phyloP scores from a whole-genome alignment of 1,140 invertebrate genomes.

The Cydia amplana region DNA sequence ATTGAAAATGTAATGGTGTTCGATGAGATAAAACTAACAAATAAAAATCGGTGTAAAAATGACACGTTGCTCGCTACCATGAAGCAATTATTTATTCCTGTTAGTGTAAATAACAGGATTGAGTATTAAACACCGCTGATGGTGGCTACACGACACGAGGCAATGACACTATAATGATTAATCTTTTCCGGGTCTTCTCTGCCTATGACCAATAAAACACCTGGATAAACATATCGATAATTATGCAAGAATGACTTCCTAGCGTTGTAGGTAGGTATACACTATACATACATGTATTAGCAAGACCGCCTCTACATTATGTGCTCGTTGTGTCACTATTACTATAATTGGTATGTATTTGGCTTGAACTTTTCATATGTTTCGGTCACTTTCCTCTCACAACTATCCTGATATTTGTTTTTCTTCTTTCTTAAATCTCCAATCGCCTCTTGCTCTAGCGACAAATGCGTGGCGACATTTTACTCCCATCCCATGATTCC shows the following conservation, averaged over 20 bases:
- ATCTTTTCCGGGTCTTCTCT: conserved; percentile 3
- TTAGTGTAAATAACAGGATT: conserved; percentile 19
- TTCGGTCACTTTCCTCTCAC: no score
- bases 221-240: conserved; percentile 16
- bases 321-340: background rate
- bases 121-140: conserved; percentile 5
- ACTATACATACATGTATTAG: background rate
- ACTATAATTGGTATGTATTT: background rate
- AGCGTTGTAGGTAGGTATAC: background rate
- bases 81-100: conserved; percentile 7
- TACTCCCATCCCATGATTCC: no score
- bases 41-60: background rate
- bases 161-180: background rate
- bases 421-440: no score
- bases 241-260: conserved; percentile 3
- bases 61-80: background rate
- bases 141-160: background rate
- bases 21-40: background rate
- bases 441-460: no score
- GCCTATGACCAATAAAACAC: conserved; percentile 18
- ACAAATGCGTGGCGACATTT: no score
- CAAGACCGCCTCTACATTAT: background rate
- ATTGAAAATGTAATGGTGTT: no score
- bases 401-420: no score
- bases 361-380: background rate